A percentile compares a stretch with the other conserved stretches of the same genome.
phyloP scores from a whole-genome alignment of 2,113 vertebrate species.

The Emydocephalus ijimae region DNA sequence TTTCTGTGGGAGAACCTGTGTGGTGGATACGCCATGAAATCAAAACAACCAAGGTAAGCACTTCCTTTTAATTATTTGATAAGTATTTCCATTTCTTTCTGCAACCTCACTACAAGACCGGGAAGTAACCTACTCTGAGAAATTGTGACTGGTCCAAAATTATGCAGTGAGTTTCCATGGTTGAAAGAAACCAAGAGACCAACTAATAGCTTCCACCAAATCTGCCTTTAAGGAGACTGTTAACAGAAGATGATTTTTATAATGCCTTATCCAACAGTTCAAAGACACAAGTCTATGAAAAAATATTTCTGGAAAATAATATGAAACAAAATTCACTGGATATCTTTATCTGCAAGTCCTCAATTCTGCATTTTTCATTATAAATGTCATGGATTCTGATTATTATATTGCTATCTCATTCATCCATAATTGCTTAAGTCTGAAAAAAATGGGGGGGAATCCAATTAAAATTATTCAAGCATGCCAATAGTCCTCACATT shows the following conservation, averaged over 20 bases:
- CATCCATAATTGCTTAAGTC: not conserved
- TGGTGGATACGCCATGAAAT: slow-evolving; percentile 49
- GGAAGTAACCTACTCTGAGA: not conserved
- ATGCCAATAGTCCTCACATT: not conserved
- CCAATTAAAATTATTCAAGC: not conserved
- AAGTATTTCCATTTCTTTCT: not conserved
- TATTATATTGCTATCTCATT: not conserved
- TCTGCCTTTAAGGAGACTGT: not conserved
- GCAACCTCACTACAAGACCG: not conserved
- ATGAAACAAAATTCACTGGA: not conserved
- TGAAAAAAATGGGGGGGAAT: not conserved
- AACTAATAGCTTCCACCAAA: not conserved
- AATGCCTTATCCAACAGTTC: not conserved
- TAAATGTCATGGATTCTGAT: not conserved
- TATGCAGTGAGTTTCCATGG: not conserved
- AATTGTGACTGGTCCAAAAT: not conserved
- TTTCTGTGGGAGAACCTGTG: not conserved
- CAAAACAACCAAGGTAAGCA: slow-evolving; percentile 65
- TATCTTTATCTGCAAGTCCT: not conserved
- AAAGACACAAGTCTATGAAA: not conserved
- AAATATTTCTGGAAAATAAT: not conserved
- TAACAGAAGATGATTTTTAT: not conserved
- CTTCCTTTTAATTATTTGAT: not conserved
- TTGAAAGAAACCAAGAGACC: not conserved
- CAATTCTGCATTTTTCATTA: not conserved